Evolutionary conservation across 1,140 invertebrate genomes (phyloP), one percentile per base, ranked within the genome.

Genomic region (Apis cerana): DNA sequence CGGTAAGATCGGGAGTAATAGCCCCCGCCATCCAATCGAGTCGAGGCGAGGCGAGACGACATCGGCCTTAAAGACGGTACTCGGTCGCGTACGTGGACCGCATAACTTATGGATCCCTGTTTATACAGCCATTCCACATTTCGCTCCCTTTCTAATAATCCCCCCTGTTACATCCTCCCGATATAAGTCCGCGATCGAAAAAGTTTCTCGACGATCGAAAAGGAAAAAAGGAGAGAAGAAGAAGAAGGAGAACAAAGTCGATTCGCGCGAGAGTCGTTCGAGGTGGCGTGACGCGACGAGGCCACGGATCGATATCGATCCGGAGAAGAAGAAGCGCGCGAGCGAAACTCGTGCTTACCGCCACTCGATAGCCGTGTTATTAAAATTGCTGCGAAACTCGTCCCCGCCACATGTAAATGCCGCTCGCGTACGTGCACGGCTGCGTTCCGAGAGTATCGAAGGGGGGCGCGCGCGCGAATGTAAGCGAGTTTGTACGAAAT

Each of bases 71-170:
- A 90, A 87, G 88, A 89, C 85, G 84, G 80, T 89, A 87, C 84
- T 89, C 85, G 89, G 70, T 84, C 84, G 85, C 79, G 71, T 88
- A 91, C 89, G 86, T 83, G 90, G 64, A 86, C 74, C 65, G 87
- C 85, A 91, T 91, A 90, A 91, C 90, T 91, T 91, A 91, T 89
- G 84, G 82, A 84, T 83, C 78, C 80, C 88, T 88, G 90, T 91
- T 91, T 91, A 91, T 91, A 91, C 91, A 91, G 78, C 76, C 76
- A 71, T 72, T 74, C 67, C 82, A 43, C 33, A 83, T 68, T 75
- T 79, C 74, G 54, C 33, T 56, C 19, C 19, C 65, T 70, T 59
- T 70, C 77, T 43, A 27, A 64, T 52, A 64, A 17, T 58, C 56
- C 58, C 21, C 68, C 23, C 48, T 82, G 33, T 33, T 33, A 68